Percentiles rank a stretch among this genome's conserved stretches.
Conservation (phyloP, 2,113 vertebrate genomes). For the Anoplopoma fimbria region DNA sequence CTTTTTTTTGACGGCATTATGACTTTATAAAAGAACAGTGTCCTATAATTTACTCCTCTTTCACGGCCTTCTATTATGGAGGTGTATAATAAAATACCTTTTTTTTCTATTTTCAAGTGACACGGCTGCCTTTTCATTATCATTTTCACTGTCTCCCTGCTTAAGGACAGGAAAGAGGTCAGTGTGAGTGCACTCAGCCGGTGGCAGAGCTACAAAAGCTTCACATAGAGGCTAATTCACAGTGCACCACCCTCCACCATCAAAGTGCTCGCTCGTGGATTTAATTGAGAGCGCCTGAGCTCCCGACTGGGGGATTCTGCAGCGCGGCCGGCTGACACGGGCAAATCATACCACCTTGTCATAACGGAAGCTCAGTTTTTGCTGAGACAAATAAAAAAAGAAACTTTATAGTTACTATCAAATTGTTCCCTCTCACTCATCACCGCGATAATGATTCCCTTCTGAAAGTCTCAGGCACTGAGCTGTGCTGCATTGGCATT, state of each 20-base stretch:
- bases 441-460: constrained; percentile 50
- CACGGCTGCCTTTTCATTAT: constrained; percentile 50
- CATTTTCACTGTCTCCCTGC: constrained; percentile 53
- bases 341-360: constrained; percentile 67
- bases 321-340: constrained; percentile 67
- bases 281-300: constrained; percentile 77
- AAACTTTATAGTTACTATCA: constrained; percentile 47
- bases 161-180: constrained; percentile 67
- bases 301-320: constrained; percentile 67
- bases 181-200: constrained; percentile 69
- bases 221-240: constrained; percentile 72
- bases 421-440: constrained; percentile 16
- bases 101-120: constrained; percentile 28
- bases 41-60: constrained; percentile 33
- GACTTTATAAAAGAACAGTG: constrained; percentile 18
- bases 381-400: constrained; percentile 63
- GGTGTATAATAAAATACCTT: constrained; percentile 38
- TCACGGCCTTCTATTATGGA: constrained; percentile 3
- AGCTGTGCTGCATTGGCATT: constrained; percentile 9
- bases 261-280: constrained; percentile 72
- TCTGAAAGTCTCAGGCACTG: constrained; percentile 2
- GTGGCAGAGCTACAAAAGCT: constrained; percentile 66
- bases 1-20: constrained; percentile 8
- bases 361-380: constrained; percentile 50
- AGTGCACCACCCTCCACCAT: constrained; percentile 64